phyloP scores from a whole-genome alignment of 2,888 invertebrate species.

The Temnothorax rugatulus region DNA sequence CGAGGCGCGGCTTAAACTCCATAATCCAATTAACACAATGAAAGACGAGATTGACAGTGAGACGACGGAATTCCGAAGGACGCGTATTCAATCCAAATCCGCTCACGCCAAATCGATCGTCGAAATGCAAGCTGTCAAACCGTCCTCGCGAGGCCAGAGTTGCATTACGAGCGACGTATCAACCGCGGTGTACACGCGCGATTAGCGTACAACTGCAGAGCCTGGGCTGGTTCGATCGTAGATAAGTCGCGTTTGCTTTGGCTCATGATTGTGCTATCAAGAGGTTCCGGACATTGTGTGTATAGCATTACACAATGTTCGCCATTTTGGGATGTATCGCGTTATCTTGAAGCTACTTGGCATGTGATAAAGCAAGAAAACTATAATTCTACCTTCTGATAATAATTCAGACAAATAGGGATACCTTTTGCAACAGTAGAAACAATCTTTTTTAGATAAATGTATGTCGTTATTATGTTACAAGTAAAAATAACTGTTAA shows the following conservation, averaged over 20 bases:
- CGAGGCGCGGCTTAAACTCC: constrained; percentile 59
- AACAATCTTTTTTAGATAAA: background rate
- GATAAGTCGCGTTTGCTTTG: constrained; percentile 71
- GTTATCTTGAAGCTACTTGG: constrained; percentile 3
- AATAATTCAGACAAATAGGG: background rate
- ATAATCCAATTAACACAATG: constrained; percentile 77
- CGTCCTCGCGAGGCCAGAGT: constrained; percentile 64
- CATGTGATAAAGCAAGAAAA: background rate
- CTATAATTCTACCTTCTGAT: background rate
- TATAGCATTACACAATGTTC: constrained; percentile 38
- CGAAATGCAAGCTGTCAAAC: constrained; percentile 70
- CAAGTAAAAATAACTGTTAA: background rate
- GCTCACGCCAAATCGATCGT: constrained; percentile 67
- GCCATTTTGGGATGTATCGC: constrained; percentile 23
- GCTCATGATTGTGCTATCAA: constrained; percentile 41
- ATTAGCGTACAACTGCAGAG: constrained; percentile 68
- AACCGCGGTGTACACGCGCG: constrained; percentile 63
- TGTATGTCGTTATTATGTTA: background rate
- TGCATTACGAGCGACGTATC: constrained; percentile 69
- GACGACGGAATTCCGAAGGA: constrained; percentile 70
- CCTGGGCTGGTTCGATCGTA: constrained; percentile 56
- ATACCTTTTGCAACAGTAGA: background rate
- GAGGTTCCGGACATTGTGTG: constrained; percentile 45
- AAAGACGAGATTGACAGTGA: constrained; percentile 76
- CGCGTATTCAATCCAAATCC: constrained; percentile 68